phyloP scores from a whole-genome alignment of 2,113 vertebrate genomes.

The Malurus cyaneus region DNA sequence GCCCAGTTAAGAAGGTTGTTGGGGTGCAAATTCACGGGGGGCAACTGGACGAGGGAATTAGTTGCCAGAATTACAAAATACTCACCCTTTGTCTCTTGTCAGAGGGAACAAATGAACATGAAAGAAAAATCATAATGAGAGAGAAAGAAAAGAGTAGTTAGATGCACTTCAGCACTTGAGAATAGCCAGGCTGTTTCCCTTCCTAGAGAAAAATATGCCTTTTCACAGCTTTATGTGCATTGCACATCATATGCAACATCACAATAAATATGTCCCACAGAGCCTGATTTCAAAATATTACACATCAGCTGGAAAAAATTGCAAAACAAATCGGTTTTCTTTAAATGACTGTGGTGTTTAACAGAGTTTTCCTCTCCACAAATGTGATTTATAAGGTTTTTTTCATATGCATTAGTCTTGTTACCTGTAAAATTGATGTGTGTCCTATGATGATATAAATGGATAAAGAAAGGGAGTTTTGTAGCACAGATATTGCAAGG shows the following conservation, averaged over 20 bases:
- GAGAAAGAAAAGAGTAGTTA: background rate
- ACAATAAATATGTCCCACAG: background rate
- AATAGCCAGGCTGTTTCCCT: background rate
- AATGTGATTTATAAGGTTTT: background rate
- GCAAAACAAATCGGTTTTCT: background rate
- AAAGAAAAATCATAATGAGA: background rate
- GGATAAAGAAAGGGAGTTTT: conserved; percentile 10
- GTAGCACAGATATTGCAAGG: background rate
- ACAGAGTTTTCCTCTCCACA: background rate
- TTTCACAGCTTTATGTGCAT: background rate
- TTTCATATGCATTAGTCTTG: background rate
- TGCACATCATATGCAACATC: background rate
- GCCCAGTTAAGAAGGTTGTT: background rate
- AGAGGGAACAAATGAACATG: background rate
- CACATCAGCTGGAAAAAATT: background rate
- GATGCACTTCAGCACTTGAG: background rate
- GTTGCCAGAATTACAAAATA: background rate
- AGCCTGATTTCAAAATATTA: background rate
- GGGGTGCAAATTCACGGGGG: background rate
- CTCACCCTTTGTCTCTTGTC: background rate
- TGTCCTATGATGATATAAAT: background rate
- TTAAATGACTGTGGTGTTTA: conserved; percentile 18
- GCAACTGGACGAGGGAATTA: background rate
- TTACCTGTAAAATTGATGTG: conserved; percentile 30
- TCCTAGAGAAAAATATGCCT: background rate